phyloP scores from a whole-genome alignment of 2,113 vertebrate genomes.

The Aythya baeri region DNA sequence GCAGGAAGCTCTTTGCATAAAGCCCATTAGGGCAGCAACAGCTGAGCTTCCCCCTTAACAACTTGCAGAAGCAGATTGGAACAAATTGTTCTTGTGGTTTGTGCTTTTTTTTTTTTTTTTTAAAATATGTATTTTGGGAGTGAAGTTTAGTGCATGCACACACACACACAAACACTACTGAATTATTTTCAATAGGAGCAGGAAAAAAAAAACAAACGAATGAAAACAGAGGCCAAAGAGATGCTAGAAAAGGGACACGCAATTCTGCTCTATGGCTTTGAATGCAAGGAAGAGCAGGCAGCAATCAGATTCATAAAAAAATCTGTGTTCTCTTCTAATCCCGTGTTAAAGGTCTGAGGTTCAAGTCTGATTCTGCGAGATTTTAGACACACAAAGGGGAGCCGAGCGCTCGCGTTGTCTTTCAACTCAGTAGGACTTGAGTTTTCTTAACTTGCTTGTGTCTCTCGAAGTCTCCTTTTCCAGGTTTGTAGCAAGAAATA shows the following conservation, averaged over 20 bases:
- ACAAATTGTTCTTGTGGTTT: slow-evolving; percentile 26
- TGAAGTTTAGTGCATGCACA: not conserved
- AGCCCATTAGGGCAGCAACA: slow-evolving; percentile 10
- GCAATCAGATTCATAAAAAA: not conserved
- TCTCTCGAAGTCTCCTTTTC: not conserved
- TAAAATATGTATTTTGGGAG: not conserved
- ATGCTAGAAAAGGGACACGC: not conserved
- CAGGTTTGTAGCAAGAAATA: not conserved
- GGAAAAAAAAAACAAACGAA: not conserved
- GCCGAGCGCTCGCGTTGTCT: not conserved
- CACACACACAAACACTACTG: not conserved
- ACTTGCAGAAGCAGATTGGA: slow-evolving; percentile 37
- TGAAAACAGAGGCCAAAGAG: not conserved
- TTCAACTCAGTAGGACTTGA: not conserved
- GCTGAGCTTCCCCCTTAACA: not conserved
- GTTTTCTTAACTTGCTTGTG: not conserved
- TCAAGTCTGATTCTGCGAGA: not conserved
- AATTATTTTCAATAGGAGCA: slow-evolving; percentile 3
- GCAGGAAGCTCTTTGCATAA: slow-evolving; percentile 25
- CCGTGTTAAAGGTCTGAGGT: not conserved
- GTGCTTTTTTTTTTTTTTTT: not conserved
- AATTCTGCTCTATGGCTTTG: not conserved
- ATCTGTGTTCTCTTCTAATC: not conserved
- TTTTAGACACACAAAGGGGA: not conserved
- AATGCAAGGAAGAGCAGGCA: not conserved